Base-by-base conservation (phyloP, 2,888 invertebrate genomes). In the Osedax fenrisi region DNA sequence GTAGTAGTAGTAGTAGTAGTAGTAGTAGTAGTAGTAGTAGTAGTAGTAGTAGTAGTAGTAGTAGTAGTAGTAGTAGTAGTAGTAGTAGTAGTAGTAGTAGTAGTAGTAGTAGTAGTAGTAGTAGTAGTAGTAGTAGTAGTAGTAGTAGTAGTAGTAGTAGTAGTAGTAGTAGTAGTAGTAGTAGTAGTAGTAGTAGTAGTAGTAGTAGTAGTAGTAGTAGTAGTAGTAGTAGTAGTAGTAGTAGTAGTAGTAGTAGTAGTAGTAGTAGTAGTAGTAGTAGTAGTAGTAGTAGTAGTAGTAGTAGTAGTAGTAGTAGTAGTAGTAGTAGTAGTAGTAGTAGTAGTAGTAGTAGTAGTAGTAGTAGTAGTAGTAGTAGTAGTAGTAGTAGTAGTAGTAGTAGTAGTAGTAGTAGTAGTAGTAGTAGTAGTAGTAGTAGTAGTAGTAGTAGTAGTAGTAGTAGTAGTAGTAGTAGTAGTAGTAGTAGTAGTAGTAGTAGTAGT, bases 211-310 rank as follows among this genome's bases (percentile, higher is more conserved):
- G 67, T 66, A 66, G 67, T 66, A 66, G 67, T 69, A 74, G 41
- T 72, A 70, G 66, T 74, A 74, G 24, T 70, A 72, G 67, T 27
- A 71, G 67, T 70, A 74, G 27, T 25, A 74, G 67, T 70, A 72
- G 41, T 74, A 74, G 66, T 68, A 74, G 27, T 74, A 74, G 66
- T 74, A 27, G 27, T 74, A 74, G 66, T 70, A 69, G 66, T 69
- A 74, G 26, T 74, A 74, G 66, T 74, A 74, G 66, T 74, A 74
- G 66, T 70, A 70, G 27, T 74, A 74, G 66, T 68, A 74, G 66
- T 74, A 68, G 66, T 69, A 74, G 66, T 70, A 74, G 72, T 41
- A 66, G 68, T 72, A 72, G 68, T 72, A 74, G 68, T 74, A 74
- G 68, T 74, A 74, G 68, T 69, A 74, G 41, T 71, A 74, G 22